Conservation (phyloP, 2,113 vertebrate genomes). For the Labeo rohita region DNA sequence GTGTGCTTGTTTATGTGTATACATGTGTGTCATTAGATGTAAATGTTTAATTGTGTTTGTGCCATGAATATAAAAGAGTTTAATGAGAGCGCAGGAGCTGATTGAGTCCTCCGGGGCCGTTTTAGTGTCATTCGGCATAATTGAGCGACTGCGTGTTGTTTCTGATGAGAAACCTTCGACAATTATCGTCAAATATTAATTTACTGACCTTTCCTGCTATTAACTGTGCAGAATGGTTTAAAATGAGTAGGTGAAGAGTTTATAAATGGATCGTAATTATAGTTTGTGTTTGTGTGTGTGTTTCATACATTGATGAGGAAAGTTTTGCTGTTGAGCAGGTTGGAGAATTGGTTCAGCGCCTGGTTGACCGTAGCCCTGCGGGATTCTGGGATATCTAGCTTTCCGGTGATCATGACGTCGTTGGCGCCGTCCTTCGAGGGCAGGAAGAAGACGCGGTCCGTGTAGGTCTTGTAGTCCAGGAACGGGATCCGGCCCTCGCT, state of each 20-base stretch:
- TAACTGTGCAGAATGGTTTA: not conserved
- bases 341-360: constrained; percentile 95
- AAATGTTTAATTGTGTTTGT: constrained; percentile 23
- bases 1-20: constrained; percentile 1
- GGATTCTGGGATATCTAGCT: constrained; percentile 87
- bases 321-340: constrained; percentile 96
- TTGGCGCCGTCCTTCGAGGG: constrained; percentile 91
- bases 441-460: constrained; percentile 94
- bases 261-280: constrained; percentile 2
- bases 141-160: not conserved
- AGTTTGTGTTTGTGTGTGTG: not conserved
- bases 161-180: constrained; percentile 20
- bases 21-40: constrained; percentile 15
- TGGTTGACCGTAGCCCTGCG: constrained; percentile 83
- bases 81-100: constrained; percentile 18
- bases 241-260: constrained; percentile 14
- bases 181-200: constrained; percentile 8
- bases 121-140: constrained; percentile 3
- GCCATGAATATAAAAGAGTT: constrained; percentile 27
- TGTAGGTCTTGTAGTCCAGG: constrained; percentile 95
- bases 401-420: constrained; percentile 91
- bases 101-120: constrained; percentile 8
- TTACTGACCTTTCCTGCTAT: not conserved
- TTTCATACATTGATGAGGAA: constrained; percentile 90
- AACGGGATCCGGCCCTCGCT: constrained; percentile 94